Percentiles rank a stretch among this genome's conserved stretches.
These are phyloP conservation scores for Sinohyriopsis cumingii DNA, from an alignment of 2,888 invertebrate species.

Conservation along the genomic window DNA sequence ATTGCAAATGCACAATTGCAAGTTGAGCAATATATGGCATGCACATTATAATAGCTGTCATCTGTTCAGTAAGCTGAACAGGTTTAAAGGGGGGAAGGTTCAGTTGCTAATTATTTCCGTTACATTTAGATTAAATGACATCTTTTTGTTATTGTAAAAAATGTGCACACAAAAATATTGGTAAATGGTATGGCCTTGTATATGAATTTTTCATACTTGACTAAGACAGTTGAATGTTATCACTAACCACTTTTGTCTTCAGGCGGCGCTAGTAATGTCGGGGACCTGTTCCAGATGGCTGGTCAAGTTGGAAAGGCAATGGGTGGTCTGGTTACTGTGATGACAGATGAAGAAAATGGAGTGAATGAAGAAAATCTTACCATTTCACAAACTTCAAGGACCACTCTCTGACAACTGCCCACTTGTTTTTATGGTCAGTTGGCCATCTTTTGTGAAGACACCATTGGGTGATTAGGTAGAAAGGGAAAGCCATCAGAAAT, in stretches of 20 bases:
- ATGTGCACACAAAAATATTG: neutral
- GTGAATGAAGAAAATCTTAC: slow-evolving; percentile 40
- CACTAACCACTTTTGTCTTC: neutral
- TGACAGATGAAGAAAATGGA: slow-evolving; percentile 82
- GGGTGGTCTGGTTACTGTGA: slow-evolving; percentile 90
- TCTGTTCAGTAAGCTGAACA: too few species aligned
- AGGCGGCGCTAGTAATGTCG: slow-evolving; percentile 75
- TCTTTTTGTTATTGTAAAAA: neutral
- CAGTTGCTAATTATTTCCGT: too few species aligned
- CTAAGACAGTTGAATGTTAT: neutral
- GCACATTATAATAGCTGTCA: too few species aligned
- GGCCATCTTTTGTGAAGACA: too few species aligned
- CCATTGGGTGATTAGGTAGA: too few species aligned
- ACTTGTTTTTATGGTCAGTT: too few species aligned
- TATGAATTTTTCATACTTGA: neutral
- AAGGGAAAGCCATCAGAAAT: too few species aligned
- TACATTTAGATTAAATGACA: neutral
- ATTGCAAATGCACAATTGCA: too few species aligned
- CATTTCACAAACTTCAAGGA: too few species aligned
- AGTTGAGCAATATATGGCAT: too few species aligned
- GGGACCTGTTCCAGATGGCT: slow-evolving; percentile 87
- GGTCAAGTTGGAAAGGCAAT: slow-evolving; percentile 91
- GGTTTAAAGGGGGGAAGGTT: too few species aligned
- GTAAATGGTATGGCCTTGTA: neutral
- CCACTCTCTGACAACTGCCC: too few species aligned